Evolutionary conservation across 2,888 invertebrate species (phyloP), one percentile per base, ranked within the genome.

Genomic region (Oligia latruncula): DNA sequence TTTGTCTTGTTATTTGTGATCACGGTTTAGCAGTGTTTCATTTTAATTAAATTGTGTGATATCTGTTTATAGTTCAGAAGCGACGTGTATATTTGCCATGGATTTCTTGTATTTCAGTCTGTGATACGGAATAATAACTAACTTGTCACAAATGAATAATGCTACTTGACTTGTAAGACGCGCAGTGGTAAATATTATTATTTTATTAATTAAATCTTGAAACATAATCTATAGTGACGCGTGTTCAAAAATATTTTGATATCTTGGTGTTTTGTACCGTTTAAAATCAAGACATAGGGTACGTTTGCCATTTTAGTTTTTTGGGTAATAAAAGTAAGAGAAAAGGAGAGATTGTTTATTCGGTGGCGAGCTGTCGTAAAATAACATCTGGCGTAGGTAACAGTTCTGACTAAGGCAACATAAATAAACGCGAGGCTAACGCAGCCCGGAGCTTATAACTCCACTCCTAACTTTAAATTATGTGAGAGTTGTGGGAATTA

Each of bases 371-470:
- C 93, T 93, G 95, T 95, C 95, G 95, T 96, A 95, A 96, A 95
- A 94, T 93, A 95, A 95, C 96, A 96, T 96, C 95, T 96, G 96
- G 96, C 93, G 95, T 93, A 95, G 95, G 95, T 94, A 95, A 94
- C 92, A 93, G 92, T 95, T 94, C 95, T 95, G 95, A 94, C 95
- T 94, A 94, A 95, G 95, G 95, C 94, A 95, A 96, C 95, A 95
- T 95, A 96, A 96, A 96, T 96, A 96, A 96, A 95, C 95, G 94
- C 92, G 92, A 93, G 93, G 90, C 93, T 92, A 90, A 90, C 93
- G 91, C 90, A 92, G 92, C 90, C 91, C 90, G 90, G 89, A 91
- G 91, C 91, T 92, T 90, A 88, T 81, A 80, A 87, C 81, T 87
- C 65, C 35, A 82, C 68, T 81, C 58, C 74, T 81, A 88, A 90